Percentiles rank a stretch among this genome's conserved stretches.
phyloP scores from a whole-genome alignment of 1,140 invertebrate genomes.

The Nephila pilipes region DNA sequence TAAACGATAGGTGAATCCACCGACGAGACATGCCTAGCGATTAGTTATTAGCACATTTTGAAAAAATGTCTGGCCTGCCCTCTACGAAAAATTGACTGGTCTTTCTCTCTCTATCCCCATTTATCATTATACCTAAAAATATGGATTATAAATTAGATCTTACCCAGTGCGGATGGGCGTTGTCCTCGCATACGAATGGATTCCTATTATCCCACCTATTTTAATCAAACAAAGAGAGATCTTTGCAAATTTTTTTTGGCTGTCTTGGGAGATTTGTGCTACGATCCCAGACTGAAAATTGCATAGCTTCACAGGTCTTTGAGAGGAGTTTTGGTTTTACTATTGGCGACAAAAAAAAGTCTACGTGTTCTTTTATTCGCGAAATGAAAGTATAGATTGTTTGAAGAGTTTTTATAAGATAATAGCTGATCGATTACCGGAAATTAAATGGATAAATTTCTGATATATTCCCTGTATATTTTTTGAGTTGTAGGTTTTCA shows the following conservation, averaged over 20 bases:
- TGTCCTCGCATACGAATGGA: conserved; percentile 14
- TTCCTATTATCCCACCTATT: conserved; percentile 66
- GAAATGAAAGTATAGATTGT: not conserved
- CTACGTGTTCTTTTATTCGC: not conserved
- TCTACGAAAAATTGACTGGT: not conserved
- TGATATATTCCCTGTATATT: too few relatives aligned
- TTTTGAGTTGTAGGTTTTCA: too few relatives aligned
- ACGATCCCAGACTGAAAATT: conserved; percentile 20
- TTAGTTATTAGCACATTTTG: not conserved
- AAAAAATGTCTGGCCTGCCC: not conserved
- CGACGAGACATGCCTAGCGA: not conserved
- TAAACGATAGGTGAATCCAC: too few relatives aligned
- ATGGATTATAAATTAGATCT: conserved; percentile 72
- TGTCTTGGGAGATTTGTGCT: conserved; percentile 50
- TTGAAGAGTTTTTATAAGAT: not conserved
- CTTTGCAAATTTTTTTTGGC: not conserved
- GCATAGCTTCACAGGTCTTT: not conserved
- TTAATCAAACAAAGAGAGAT: conserved; percentile 63
- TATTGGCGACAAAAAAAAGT: not conserved
- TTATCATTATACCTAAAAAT: conserved; percentile 71
- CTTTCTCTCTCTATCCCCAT: conserved; percentile 31
- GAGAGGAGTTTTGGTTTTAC: not conserved
- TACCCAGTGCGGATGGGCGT: conserved; percentile 56
- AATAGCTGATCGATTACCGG: too few relatives aligned
- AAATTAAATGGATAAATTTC: too few relatives aligned